Conservation (phyloP, 2,797 vertebrate species). For the Rhinogobio ventralis region DNA sequence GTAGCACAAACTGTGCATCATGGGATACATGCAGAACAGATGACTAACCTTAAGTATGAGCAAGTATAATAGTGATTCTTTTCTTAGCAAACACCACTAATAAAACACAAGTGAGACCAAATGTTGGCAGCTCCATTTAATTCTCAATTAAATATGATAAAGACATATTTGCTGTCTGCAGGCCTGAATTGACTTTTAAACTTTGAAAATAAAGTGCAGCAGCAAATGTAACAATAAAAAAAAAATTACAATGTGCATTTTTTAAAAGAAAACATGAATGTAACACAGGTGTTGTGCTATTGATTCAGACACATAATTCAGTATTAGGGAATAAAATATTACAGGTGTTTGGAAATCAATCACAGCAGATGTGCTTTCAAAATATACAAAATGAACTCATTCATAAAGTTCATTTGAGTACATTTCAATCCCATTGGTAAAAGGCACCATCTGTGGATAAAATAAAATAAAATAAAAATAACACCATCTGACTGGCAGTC, state of each 20-base stretch:
- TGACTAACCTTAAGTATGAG: not conserved
- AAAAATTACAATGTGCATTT: slow-evolving; percentile 23
- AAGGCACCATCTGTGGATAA: slow-evolving; percentile 54
- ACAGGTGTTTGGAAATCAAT: slow-evolving; percentile 35
- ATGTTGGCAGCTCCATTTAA: slow-evolving; percentile 51
- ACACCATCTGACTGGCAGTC: slow-evolving; percentile 39
- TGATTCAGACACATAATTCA: slow-evolving; percentile 44
- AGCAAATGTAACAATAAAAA: slow-evolving; percentile 52
- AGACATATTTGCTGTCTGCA: slow-evolving; percentile 45
- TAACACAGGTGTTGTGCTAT: slow-evolving; percentile 40
- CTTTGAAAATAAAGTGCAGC: slow-evolving; percentile 59
- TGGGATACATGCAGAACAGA: not conserved
- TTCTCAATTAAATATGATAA: slow-evolving; percentile 51
- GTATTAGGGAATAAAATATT: slow-evolving; percentile 17
- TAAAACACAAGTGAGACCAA: slow-evolving; percentile 25
- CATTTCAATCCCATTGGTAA: slow-evolving; percentile 45
- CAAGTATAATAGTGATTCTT: not conserved
- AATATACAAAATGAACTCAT: slow-evolving; percentile 14
- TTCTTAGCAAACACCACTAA: not conserved
- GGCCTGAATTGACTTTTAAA: slow-evolving; percentile 39
- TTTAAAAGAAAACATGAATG: slow-evolving; percentile 3
- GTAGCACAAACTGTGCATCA: not conserved
- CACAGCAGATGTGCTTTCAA: slow-evolving; percentile 42
- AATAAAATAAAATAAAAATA: slow-evolving; percentile 15
- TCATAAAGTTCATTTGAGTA: slow-evolving; percentile 31